Evolutionary conservation across 2,797 vertebrate species (phyloP).

Genomic region (Poeciliopsis gracilis): DNA sequence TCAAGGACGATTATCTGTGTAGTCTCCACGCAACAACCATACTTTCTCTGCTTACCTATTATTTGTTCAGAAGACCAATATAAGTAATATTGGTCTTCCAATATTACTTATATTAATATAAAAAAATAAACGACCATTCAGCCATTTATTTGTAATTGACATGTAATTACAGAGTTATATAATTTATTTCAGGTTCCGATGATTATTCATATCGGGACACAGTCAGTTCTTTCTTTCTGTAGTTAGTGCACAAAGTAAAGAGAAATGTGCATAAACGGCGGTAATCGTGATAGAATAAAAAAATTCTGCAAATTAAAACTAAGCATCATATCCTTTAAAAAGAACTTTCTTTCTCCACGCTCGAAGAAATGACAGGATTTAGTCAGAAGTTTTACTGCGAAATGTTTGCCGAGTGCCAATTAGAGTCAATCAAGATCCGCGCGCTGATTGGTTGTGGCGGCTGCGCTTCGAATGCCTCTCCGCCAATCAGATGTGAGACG

Average conservation of each 20-base stretch:
- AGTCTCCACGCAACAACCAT: neutral
- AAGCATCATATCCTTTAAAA: neutral
- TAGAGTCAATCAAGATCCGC: neutral
- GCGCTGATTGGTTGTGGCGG: constrained; percentile 16
- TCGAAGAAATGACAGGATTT: neutral
- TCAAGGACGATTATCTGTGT: neutral
- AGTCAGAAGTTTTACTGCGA: neutral
- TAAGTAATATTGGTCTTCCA: neutral
- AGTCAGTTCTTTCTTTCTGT: neutral
- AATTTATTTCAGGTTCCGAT: neutral
- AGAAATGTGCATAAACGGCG: neutral
- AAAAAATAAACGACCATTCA: neutral
- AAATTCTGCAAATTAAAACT: neutral
- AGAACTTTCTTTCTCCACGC: neutral
- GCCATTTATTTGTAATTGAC: neutral
- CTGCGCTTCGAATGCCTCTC: neutral
- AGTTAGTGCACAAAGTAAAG: neutral
- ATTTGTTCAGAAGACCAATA: neutral
- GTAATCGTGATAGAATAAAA: neutral
- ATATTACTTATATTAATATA: too few species aligned
- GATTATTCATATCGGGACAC: neutral
- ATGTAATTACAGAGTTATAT: neutral
- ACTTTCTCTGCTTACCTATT: neutral
- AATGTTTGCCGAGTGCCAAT: neutral
- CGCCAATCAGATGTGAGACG: constrained; percentile 50